Conservation (phyloP, 2,888 invertebrate species). For the Abrostola tripartita region DNA sequence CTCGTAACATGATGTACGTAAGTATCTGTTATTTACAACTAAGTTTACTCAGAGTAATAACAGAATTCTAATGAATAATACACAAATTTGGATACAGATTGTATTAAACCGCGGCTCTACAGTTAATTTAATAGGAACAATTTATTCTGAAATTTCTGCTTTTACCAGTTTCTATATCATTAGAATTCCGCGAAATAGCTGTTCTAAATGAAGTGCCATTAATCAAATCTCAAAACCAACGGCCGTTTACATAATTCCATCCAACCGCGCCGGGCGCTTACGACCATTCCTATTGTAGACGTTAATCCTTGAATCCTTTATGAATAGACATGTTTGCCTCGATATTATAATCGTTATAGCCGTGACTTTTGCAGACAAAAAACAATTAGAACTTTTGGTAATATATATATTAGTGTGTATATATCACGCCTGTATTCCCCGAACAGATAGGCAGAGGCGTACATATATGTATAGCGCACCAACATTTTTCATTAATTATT, state of each 20-base stretch:
- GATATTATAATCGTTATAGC: constrained; percentile 6
- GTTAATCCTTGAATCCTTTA: constrained; percentile 31
- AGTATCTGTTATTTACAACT: not conserved
- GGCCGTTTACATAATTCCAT: constrained; percentile 65
- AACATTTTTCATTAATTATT: too few relatives aligned
- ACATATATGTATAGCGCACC: too few relatives aligned
- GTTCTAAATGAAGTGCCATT: constrained; percentile 67
- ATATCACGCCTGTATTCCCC: too few relatives aligned
- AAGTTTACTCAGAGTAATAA: constrained; percentile 5
- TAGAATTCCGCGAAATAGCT: constrained; percentile 61
- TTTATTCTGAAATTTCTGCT: constrained; percentile 44
- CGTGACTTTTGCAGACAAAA: not conserved
- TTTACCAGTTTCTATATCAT: constrained; percentile 57
- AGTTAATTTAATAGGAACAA: constrained; percentile 44
- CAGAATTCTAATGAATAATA: constrained; percentile 25
- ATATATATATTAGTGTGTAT: too few relatives aligned
- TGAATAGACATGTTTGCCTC: constrained; percentile 32
- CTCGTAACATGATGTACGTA: not conserved
- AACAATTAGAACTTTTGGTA: not conserved
- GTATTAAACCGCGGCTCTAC: constrained; percentile 30
- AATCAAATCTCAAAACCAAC: constrained; percentile 73
- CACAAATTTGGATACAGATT: constrained; percentile 35
- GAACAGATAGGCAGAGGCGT: too few relatives aligned
- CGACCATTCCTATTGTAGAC: constrained; percentile 47
- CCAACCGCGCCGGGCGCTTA: constrained; percentile 56